These are phyloP conservation scores for Thereva nobilitata DNA, from an alignment of 2,888 invertebrate genomes.

Conservation along the genomic window DNA sequence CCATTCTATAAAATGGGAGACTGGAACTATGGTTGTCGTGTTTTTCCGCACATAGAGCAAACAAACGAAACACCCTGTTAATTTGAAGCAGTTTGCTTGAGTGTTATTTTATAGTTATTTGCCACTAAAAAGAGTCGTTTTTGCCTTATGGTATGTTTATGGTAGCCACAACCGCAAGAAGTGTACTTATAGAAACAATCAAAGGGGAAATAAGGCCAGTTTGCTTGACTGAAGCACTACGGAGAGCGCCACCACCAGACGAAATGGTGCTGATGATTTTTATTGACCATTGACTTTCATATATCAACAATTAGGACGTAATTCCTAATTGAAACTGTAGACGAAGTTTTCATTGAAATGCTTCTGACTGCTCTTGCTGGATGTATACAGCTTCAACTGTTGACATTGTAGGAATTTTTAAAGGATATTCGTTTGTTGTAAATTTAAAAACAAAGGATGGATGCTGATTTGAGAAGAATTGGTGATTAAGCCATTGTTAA, in stretches of 20 bases:
- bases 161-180: conserved; percentile 34
- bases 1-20: not conserved
- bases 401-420: too few relatives aligned
- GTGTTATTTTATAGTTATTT: conserved; percentile 44
- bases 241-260: conserved; percentile 3
- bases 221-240: conserved; percentile 8
- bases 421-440: too few relatives aligned
- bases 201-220: conserved; percentile 7
- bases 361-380: too few relatives aligned
- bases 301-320: conserved; percentile 25
- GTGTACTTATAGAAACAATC: conserved; percentile 27
- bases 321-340: not conserved
- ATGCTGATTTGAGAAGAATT: too few relatives aligned
- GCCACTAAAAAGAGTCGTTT: conserved; percentile 41
- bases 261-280: conserved; percentile 33
- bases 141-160: conserved; percentile 38
- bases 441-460: too few relatives aligned
- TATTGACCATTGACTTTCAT: conserved; percentile 28
- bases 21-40: conserved; percentile 18
- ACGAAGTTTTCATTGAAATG: too few relatives aligned
- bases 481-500: too few relatives aligned
- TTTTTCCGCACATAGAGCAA: conserved; percentile 12
- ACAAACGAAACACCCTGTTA: conserved; percentile 44
- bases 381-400: too few relatives aligned
- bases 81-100: conserved; percentile 43